Conservation (phyloP, 2,797 vertebrate species). For the Gila robusta region DNA sequence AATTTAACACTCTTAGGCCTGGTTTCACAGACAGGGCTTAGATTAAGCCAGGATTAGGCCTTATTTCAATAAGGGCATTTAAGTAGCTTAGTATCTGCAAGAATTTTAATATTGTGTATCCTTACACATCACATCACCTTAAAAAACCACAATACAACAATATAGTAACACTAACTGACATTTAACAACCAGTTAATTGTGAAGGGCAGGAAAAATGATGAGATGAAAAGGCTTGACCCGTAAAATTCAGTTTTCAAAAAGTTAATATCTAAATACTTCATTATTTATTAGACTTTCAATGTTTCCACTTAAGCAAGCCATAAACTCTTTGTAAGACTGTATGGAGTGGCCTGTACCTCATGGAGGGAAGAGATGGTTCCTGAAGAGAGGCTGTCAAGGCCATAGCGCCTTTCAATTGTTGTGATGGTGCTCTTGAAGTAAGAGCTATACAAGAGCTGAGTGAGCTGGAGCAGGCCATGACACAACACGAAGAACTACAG, state of each 20-base stretch:
- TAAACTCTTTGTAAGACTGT: not conserved
- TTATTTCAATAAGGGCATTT: too few species aligned
- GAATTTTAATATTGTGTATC: not conserved
- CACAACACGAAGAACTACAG: conserved; percentile 91
- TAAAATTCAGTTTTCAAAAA: not conserved
- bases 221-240: not conserved
- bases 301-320: not conserved
- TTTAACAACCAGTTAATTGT: not conserved
- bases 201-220: not conserved
- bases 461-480: conserved; percentile 92
- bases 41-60: not conserved
- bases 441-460: conserved; percentile 92
- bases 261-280: not conserved
- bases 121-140: not conserved
- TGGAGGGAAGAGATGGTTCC: conserved; percentile 95
- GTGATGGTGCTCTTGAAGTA: conserved; percentile 98
- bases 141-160: not conserved
- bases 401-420: conserved; percentile 94
- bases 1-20: not conserved
- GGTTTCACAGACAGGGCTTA: not conserved
- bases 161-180: not conserved
- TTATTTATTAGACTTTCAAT: not conserved
- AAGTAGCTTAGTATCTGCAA: not conserved
- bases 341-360: conserved; percentile 79
- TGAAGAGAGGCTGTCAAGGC: conserved; percentile 94